A percentile compares a stretch with the other conserved stretches of the same genome.
These are phyloP conservation scores for Auanema sp. DNA, from an alignment of 2,888 invertebrate species.

Conservation along the genomic window DNA sequence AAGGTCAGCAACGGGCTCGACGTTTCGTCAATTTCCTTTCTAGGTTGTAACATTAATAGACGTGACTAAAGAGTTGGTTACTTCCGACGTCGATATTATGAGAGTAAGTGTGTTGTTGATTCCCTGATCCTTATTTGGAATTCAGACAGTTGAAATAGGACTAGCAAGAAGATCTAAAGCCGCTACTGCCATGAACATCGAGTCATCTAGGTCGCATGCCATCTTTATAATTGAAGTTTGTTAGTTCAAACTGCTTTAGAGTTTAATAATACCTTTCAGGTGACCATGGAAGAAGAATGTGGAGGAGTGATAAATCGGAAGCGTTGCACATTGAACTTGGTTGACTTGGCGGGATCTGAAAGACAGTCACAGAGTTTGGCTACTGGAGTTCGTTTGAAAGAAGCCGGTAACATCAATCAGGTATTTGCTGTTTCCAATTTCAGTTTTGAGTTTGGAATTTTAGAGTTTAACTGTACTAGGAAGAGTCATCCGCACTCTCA, in stretches of 20 bases:
- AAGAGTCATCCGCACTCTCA: slow-evolving; percentile 66
- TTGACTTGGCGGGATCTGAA: slow-evolving; percentile 67
- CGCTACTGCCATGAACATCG: slow-evolving; percentile 67
- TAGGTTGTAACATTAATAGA: too few species aligned
- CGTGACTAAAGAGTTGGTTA: neutral
- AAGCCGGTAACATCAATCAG: slow-evolving; percentile 66
- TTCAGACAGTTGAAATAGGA: slow-evolving; percentile 56
- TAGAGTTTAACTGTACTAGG: slow-evolving; percentile 64
- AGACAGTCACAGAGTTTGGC: slow-evolving; percentile 66
- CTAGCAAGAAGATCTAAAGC: slow-evolving; percentile 65
- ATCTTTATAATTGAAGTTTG: slow-evolving; percentile 65
- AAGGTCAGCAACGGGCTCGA: too few species aligned
- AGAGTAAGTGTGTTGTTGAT: neutral
- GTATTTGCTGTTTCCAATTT: too few species aligned
- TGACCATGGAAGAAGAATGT: slow-evolving; percentile 59
- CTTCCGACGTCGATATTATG: neutral
- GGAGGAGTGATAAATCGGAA: slow-evolving; percentile 61
- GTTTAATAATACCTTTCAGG: too few species aligned
- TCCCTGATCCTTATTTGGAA: neutral
- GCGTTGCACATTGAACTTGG: slow-evolving; percentile 66
- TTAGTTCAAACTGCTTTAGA: neutral
- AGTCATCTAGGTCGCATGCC: slow-evolving; percentile 67
- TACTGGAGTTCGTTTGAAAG: slow-evolving; percentile 65
- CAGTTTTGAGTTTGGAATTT: too few species aligned
- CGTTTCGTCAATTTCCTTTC: too few species aligned